Conservation (phyloP, 1,140 invertebrate species). For the Ceratosolen fusciceps region DNA sequence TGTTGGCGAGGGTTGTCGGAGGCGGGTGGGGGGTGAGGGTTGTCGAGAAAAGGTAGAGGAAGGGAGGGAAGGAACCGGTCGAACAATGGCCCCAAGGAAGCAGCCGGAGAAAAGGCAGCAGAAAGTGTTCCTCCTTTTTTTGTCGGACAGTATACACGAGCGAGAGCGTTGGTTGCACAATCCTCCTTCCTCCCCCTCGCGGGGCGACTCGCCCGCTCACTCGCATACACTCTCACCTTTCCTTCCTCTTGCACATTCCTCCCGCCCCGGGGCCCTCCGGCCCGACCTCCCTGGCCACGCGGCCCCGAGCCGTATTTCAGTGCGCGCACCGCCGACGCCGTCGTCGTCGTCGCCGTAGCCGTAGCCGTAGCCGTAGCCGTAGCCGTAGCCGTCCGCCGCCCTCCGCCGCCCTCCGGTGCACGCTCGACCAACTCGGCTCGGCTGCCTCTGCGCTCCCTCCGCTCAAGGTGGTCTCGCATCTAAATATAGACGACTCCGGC, state of each 20-base stretch:
- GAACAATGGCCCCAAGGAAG: conserved; percentile 49
- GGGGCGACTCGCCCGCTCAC: too few relatives aligned
- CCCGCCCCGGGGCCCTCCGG: neutral
- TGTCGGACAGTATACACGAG: conserved; percentile 35
- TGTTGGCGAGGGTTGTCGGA: neutral
- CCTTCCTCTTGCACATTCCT: neutral
- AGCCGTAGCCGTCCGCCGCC: too few relatives aligned
- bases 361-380: too few relatives aligned
- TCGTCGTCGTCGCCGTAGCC: too few relatives aligned
- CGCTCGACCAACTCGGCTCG: neutral
- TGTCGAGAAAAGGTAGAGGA: too few relatives aligned
- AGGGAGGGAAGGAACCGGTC: conserved; percentile 37
- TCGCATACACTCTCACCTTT: neutral
- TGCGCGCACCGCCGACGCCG: conserved; percentile 18
- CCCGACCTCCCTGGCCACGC: neutral
- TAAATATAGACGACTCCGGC: conserved; percentile 50
- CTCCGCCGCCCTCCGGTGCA: conserved; percentile 9
- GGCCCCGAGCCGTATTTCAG: conserved; percentile 15
- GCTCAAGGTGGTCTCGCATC: conserved; percentile 52
- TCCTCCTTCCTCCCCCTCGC: neutral
- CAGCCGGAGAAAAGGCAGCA: conserved; percentile 21
- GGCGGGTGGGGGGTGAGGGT: too few relatives aligned
- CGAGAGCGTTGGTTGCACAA: conserved; percentile 39
- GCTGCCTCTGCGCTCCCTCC: neutral
- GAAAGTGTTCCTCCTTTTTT: conserved; percentile 38